Evolutionary conservation across 2,797 vertebrate genomes (phyloP), one percentile per base, ranked within the genome.

Genomic region (Mormyrops boulengeri): DNA sequence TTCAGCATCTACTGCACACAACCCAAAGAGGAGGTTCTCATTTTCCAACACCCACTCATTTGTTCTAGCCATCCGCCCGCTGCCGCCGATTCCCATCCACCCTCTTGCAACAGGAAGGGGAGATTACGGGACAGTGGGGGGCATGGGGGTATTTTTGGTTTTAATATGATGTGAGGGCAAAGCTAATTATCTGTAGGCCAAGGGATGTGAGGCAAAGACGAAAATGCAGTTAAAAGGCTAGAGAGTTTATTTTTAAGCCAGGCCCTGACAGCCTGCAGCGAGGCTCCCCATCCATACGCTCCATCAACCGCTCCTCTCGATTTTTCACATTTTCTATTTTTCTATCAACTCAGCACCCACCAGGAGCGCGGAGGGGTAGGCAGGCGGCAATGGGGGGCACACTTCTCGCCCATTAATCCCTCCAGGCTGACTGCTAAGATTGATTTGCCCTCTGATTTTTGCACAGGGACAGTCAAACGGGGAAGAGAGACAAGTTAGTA

Each of bases 161-260:
- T 19, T 88, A 89, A 90, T 22, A 2, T 4, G 82, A 86, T 88
- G 87, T 86, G 62, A 80, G 84, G 89, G 88, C 82, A 77, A 90
- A 89, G 90, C 90, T 92, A 92, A 91, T 91, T 91, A 91, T 90
- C 90, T 87, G 80, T 87, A 89, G 89, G 53, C 62, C 55, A 87
- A 82, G 69, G 88, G 80, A 86, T 89, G 80, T 88, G 90, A 89
- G 88, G 26, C 53, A 47, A 84, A 55, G 86, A 80, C 53, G 66
- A 49, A 69, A 73, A 22, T 11, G 44, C 55, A 53, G 26, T 66
- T 49, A 88, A 60, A 91, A 69, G 57, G 73, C 8, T 49, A 11
- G 90, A 91, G 38, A 73, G 90, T 92, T 94, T 95, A 94, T 96
- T 96, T 96, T 95, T 95, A 95, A 95, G 94, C 90, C 93, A 38